Percentiles rank a stretch among this genome's conserved stretches.
These are phyloP conservation scores for Pterophyllum scalare DNA, from an alignment of 2,113 vertebrate genomes.

Conservation along the genomic window DNA sequence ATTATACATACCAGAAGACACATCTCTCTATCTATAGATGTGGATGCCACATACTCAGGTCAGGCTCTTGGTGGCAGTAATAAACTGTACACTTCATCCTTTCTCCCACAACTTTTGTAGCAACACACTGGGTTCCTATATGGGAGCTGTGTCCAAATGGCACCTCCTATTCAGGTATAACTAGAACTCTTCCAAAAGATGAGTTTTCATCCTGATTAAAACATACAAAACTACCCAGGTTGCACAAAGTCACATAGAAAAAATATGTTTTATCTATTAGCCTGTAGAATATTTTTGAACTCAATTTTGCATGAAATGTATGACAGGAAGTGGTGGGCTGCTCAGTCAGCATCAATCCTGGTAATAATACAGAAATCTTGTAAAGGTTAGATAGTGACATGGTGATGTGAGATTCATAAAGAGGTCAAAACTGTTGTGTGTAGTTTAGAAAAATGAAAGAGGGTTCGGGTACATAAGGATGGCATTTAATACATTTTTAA, in stretches of 20 bases:
- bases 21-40: background rate
- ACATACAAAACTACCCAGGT: conserved; percentile 13
- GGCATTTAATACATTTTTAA: conserved; percentile 15
- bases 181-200: conserved; percentile 14
- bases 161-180: conserved; percentile 26
- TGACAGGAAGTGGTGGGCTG: conserved; percentile 1
- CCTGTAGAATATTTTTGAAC: conserved; percentile 21
- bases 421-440: conserved; percentile 63
- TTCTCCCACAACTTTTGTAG: conserved; percentile 13
- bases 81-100: conserved; percentile 16
- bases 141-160: conserved; percentile 33
- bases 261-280: background rate
- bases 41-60: background rate
- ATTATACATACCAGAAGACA: background rate
- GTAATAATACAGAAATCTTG: conserved; percentile 55
- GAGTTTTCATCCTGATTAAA: conserved; percentile 7
- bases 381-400: conserved; percentile 69
- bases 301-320: conserved; percentile 40
- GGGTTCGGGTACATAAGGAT: background rate
- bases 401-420: conserved; percentile 44
- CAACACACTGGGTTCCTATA: conserved; percentile 21
- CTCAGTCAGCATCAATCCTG: conserved; percentile 58
- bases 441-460: conserved; percentile 36
- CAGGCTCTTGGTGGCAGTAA: background rate
- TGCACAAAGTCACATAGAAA: conserved; percentile 4